Percentiles rank a stretch among this genome's conserved stretches.
These are phyloP conservation scores for Cephalotes varians DNA, from an alignment of 2,888 invertebrate genomes.

Conservation along the genomic window DNA sequence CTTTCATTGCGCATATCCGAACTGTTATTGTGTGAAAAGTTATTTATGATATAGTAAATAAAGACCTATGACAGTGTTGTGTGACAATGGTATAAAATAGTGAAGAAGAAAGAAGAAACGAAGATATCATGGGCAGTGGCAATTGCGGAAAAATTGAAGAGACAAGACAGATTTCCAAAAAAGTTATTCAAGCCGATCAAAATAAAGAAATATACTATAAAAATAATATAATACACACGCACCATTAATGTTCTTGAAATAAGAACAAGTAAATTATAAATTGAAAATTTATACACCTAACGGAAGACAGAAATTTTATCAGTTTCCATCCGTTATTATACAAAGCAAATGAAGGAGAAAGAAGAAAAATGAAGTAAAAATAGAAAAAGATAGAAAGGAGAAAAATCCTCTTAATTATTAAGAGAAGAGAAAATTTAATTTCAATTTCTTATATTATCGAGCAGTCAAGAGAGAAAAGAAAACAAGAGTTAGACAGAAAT, in stretches of 20 bases:
- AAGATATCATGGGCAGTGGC: constrained; percentile 22
- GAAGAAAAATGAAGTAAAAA: not conserved
- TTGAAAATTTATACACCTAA: not conserved
- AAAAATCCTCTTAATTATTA: not conserved
- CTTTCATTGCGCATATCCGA: not conserved
- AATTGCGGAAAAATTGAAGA: not conserved
- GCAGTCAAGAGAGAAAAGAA: constrained; percentile 8
- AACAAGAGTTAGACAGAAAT: constrained; percentile 1
- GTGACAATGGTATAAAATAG: not conserved
- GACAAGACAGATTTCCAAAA: not conserved
- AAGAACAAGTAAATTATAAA: not conserved
- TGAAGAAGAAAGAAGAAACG: not conserved
- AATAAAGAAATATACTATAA: constrained; percentile 4
- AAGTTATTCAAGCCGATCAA: not conserved
- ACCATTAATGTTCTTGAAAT: not conserved
- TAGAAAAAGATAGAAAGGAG: not conserved
- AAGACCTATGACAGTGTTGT: constrained; percentile 2
- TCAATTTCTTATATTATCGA: constrained; percentile 2
- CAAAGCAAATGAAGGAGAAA: not conserved
- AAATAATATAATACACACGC: not conserved
- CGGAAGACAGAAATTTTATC: not conserved
- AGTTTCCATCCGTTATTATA: not conserved
- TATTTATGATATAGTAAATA: not conserved
- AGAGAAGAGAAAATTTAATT: not conserved
- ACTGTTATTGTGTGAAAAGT: not conserved